Evolutionary conservation across 1,140 invertebrate genomes (phyloP), one percentile per base, ranked within the genome.

Genomic region (Aricia agestis): DNA sequence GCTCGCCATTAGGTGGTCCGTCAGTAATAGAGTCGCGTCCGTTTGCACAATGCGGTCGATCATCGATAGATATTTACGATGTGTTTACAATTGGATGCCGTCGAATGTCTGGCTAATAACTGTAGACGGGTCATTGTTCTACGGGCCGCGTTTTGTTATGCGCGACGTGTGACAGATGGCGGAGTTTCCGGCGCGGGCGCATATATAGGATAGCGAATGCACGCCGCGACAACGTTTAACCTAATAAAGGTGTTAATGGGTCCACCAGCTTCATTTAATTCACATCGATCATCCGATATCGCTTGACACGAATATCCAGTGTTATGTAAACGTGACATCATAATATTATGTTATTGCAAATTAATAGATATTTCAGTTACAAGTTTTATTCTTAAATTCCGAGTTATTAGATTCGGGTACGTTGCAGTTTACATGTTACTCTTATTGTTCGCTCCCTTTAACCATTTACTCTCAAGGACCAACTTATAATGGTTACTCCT

Each of bases 81-180:
- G 18, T 17, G 58, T n/a, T 18, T 57, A 36, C 36, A 36, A 36
- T 36, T 36, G 36, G 19, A 66, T 68, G 70, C 71, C 68, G 67
- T 58, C 58, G 32, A 57, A 61, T 66, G 70, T 69, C 67, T 72
- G 70, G 63, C 69, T 65, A 68, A 57, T 74, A 77, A 77, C 76
- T 77, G 77, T 76, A 80, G 82, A 80, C 81, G 67, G 83, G 83
- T 85, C 85, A 82, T 85, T 80, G 85, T 80, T 80, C 78, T 70
- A 71, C 72, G 68, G 65, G 6, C 59, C 67, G 25, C 31, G 71
- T 81, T 85, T 83, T 79, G 80, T 83, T 63, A 87, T 87, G 85
- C 86, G 78, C 76, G 72, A 77, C 82, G 68, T 41, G 31, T 57
- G 78, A 77, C 84, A 87, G 83, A 81, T 85, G 80, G 76, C 76